Percentiles rank a stretch among this genome's conserved stretches.
Conservation (phyloP, 1,140 invertebrate genomes). For the Lethocerus indicus region DNA sequence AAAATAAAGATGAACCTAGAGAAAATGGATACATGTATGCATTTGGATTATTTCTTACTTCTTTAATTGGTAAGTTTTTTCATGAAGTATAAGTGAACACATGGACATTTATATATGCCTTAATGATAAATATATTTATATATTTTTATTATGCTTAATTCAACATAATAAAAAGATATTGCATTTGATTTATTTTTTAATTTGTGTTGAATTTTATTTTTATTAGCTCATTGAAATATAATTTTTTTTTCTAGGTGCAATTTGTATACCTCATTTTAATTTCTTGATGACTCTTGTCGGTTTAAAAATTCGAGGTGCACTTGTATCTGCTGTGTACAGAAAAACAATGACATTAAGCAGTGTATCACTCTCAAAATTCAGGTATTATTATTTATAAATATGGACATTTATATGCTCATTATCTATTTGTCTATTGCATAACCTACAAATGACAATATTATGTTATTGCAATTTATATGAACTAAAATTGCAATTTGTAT, state of each 20-base stretch:
- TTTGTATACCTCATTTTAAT: slow-evolving; percentile 77
- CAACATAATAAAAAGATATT: too few relatives aligned
- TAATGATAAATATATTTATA: background rate
- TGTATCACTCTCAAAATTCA: slow-evolving; percentile 23
- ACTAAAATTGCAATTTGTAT: too few relatives aligned
- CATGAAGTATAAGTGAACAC: background rate
- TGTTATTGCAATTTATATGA: too few relatives aligned
- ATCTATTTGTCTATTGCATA: background rate
- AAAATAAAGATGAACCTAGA: slow-evolving; percentile 46
- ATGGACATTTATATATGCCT: background rate
- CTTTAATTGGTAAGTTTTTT: slow-evolving; percentile 37
- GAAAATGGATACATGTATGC: slow-evolving; percentile 67
- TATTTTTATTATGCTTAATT: slow-evolving; percentile 1
- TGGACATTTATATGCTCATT: too few relatives aligned
- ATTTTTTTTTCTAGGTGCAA: slow-evolving; percentile 32
- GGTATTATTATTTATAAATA: slow-evolving; percentile 17
- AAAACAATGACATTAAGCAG: slow-evolving; percentile 53
- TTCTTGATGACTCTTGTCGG: slow-evolving; percentile 71
- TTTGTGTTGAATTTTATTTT: too few relatives aligned
- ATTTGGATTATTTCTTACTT: slow-evolving; percentile 42
- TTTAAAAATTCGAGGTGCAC: slow-evolving; percentile 68
- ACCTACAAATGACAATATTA: too few relatives aligned
- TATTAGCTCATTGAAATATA: slow-evolving; percentile 13
- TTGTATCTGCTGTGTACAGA: slow-evolving; percentile 71
- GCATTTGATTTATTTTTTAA: too few relatives aligned